Percentiles rank a stretch among this genome's conserved stretches.
Evolutionary conservation across 2,888 invertebrate genomes (phyloP).

Genomic region (Drosophila histrio): DNA sequence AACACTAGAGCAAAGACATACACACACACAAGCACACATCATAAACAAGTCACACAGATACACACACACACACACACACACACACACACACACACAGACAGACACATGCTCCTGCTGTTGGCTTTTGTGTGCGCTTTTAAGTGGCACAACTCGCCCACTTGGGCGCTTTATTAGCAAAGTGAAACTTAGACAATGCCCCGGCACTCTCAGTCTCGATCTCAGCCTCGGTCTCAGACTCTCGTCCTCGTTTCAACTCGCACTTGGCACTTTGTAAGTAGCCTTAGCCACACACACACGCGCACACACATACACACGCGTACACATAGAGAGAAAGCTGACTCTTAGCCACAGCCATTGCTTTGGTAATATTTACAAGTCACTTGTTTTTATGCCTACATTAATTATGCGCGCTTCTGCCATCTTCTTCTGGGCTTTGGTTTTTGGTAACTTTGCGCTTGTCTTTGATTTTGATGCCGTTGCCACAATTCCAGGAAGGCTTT

Average conservation of each 20-base stretch:
- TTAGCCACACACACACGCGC: slow-evolving; percentile 34
- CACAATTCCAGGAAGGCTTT: slow-evolving; percentile 64
- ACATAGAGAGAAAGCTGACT: slow-evolving; percentile 9
- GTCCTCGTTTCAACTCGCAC: slow-evolving; percentile 15
- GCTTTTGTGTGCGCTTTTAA: slow-evolving; percentile 68
- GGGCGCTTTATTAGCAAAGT: slow-evolving; percentile 69
- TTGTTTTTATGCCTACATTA: slow-evolving; percentile 81
- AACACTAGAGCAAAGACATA: slow-evolving; percentile 26
- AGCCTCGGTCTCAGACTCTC: slow-evolving; percentile 13
- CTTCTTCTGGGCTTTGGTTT: slow-evolving; percentile 57
- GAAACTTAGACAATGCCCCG: slow-evolving; percentile 62
- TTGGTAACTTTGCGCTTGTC: slow-evolving; percentile 62
- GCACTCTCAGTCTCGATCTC: slow-evolving; percentile 9
- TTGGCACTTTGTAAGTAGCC: slow-evolving; percentile 68
- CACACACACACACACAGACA: slow-evolving; percentile 12
- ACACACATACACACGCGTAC: slow-evolving; percentile 18
- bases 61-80: neutral
- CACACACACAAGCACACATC: slow-evolving; percentile 3
- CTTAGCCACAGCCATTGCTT: slow-evolving; percentile 63
- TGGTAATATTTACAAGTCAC: slow-evolving; percentile 80
- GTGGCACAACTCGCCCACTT: slow-evolving; percentile 69
- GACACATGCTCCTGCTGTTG: slow-evolving; percentile 8
- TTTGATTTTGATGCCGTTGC: slow-evolving; percentile 69
- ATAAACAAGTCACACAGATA: slow-evolving; percentile 14
- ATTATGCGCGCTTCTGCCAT: slow-evolving; percentile 72